Percentiles rank a stretch among this genome's conserved stretches.
These are phyloP conservation scores for Fulmarus glacialis DNA, from an alignment of 2,113 vertebrate species.

Conservation along the genomic window DNA sequence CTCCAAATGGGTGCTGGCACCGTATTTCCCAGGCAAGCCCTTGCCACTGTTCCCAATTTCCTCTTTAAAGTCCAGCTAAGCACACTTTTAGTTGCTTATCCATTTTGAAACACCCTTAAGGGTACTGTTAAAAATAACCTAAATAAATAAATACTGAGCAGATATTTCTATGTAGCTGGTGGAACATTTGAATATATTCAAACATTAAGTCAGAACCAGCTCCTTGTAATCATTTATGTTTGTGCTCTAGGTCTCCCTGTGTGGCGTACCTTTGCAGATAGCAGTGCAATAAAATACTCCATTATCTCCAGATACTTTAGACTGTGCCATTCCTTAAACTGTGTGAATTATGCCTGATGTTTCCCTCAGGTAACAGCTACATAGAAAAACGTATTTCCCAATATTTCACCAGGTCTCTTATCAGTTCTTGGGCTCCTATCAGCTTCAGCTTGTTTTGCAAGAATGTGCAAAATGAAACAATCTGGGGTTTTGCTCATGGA, in stretches of 20 bases:
- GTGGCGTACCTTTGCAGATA: slow-evolving; percentile 31
- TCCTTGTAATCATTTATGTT: neutral
- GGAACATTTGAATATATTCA: neutral
- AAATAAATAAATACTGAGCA: neutral
- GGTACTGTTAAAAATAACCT: neutral
- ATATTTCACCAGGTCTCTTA: slow-evolving; percentile 2
- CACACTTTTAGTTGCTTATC: neutral
- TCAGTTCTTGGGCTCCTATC: neutral
- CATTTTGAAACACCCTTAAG: neutral
- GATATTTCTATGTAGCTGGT: neutral
- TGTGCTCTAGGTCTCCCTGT: neutral
- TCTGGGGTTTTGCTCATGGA: neutral
- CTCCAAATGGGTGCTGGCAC: rapidly evolving
- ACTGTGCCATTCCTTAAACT: slow-evolving; percentile 7
- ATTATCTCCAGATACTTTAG: slow-evolving; percentile 47
- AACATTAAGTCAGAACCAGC: neutral
- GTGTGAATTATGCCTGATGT: neutral
- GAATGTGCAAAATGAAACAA: neutral
- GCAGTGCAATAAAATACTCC: slow-evolving; percentile 47
- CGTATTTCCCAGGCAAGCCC: rapidly evolving
- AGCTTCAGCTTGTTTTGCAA: slow-evolving; percentile 30
- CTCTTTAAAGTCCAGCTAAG: neutral
- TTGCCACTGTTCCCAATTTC: neutral
- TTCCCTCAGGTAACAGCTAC: neutral
- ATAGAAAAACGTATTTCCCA: slow-evolving; percentile 39